A percentile compares a stretch with the other conserved stretches of the same genome.
Evolutionary conservation across 2,888 invertebrate genomes (phyloP).

Genomic region (Dryocosmus kuriphilus): DNA sequence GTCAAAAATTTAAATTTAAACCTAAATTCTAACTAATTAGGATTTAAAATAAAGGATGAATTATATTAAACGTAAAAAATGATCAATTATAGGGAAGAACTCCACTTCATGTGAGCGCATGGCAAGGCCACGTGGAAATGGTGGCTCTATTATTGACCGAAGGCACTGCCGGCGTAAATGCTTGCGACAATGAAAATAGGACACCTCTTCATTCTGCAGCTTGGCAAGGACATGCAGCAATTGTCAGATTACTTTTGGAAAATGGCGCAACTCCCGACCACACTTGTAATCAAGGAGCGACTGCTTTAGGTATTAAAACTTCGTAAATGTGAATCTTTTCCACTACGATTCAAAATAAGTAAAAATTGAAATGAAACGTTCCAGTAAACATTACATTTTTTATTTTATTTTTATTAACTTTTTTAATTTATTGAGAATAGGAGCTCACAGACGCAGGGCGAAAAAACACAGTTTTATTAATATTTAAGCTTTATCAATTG

Average conservation of each 20-base stretch:
- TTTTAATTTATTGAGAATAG: too few species aligned
- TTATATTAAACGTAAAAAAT: not conserved
- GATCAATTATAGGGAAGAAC: conserved; percentile 84
- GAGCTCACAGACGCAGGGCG: too few species aligned
- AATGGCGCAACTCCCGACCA: conserved; percentile 92
- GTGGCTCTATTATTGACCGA: conserved; percentile 89
- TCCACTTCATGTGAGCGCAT: conserved; percentile 92
- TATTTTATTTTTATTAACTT: too few species aligned
- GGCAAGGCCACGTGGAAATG: conserved; percentile 97
- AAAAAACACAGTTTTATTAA: too few species aligned
- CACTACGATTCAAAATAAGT: not conserved
- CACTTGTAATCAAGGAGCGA: conserved; percentile 96
- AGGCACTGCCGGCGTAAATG: conserved; percentile 92
- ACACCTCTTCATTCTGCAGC: conserved; percentile 96
- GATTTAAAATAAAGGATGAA: not conserved
- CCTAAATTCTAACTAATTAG: not conserved
- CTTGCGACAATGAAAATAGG: conserved; percentile 90
- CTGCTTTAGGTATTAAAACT: conserved; percentile 84
- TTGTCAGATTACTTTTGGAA: conserved; percentile 88
- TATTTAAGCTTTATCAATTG: conserved; percentile 1
- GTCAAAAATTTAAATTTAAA: not conserved
- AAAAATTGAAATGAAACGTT: not conserved
- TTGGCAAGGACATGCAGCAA: conserved; percentile 95
- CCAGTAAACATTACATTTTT: not conserved
- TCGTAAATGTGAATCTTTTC: not conserved